Base-by-base conservation (phyloP, 2,888 invertebrate species). In the Mimas tiliae region DNA sequence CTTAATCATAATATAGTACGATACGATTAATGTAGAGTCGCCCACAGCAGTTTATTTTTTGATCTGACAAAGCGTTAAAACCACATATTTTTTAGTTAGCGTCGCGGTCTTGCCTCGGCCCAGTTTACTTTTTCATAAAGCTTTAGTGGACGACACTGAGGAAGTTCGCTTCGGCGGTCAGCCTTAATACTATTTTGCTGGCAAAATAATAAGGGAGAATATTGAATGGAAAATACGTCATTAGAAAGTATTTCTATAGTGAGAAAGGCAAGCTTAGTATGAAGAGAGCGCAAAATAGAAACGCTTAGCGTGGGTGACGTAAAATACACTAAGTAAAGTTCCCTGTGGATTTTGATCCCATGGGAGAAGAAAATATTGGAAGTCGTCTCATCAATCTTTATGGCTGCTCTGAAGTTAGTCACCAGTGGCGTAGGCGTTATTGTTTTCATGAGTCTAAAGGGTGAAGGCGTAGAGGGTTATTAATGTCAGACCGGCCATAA, bases 91-190 rank as follows among this genome's bases (percentile, higher is more conserved):
- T n/a, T 58, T 58, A 58, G 58, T 42, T 21, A 12, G 9, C 12
- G 19, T 42, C 19, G 58, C 19, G 58, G 38, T 42, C 19, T 12
- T 6, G 52, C 12, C 58, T 38, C 7, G 6, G 12, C 58, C n/a
- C 42, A 16, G 38, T 55, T 58, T 58, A 58, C 38, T 58, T 58
- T 58, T 58, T 58, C 58, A 42, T 58, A 58, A 42, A 58, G 58
- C 58, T 42, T 58, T 58, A 42, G 58, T 58, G 16, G 42, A 42
- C 58, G 58, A 19, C 58, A 58, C 38, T 19, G 19, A 42, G 42
- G 38, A 42, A 42, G 58, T 9, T 34, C 34, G 52, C 27, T 27
- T 33, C 55, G 11, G 55, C 34, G 38, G 58, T 42, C 58, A 19
- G 58, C 58, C 19, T 58, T 42, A 42, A 58, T 7, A 58, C 27